Base-by-base conservation (phyloP, 2,113 vertebrate species). In the Actinemys pallida region DNA sequence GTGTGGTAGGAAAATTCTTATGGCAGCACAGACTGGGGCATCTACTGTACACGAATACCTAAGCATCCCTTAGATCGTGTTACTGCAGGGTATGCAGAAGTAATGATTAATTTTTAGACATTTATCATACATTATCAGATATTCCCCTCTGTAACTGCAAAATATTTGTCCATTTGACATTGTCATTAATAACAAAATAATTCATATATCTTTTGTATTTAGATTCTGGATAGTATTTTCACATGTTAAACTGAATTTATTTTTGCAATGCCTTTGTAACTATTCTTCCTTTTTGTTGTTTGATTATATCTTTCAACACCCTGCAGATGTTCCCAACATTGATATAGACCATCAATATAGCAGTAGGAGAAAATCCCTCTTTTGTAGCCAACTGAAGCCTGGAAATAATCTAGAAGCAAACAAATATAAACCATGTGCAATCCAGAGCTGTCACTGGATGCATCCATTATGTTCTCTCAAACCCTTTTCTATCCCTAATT, bases 371-470 rank as follows among this genome's bases (percentile, higher is more conserved):
- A n/a, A n/a, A n/a, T 69, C 62, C 8, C 35, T n/a, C 62, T 69
- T 69, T 19, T 69, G 62, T 69, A 69, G 17, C 17, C 35, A 69
- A n/a, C 62, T 8, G 62, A 69, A 76, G 49, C 13, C 79, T 88
- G 52, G 84, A 91, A 90, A 90, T 87, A 72, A 93, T 83, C 84
- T 87, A 78, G 52, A 93, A 89, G 25, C 31, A 90, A 94, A 45
- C 24, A 6, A 42, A 76, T 27, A 45, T 24, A 76, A 76, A 76
- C 22, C 6, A 76, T 6, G 22, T 76, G 20, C 72, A 76, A 42
- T 76, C 20, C 72, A 76, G 24, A 76, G 39, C 24, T 24, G 42
- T 76, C 22, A 24, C 72, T 25, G 39, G 39, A 25, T 27, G 42
- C 39, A 76, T 45, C 10, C 31, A 10, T 69, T 69, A 24, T 45